phyloP scores from a whole-genome alignment of 2,888 invertebrate species.

The Ischnura elegans region DNA sequence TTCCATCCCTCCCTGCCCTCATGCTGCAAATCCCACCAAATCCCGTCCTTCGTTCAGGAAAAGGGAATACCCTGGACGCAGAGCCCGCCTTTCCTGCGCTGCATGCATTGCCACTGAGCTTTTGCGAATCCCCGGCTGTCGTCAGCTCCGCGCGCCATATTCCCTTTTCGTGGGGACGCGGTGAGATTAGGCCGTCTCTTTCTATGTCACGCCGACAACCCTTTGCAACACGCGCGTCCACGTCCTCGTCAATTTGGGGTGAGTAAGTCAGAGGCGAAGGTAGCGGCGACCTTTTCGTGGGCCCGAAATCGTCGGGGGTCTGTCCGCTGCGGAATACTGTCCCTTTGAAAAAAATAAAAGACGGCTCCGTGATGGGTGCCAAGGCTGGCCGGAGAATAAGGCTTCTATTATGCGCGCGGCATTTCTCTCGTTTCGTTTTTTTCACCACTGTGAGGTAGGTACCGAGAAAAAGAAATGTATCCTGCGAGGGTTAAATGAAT shows the following conservation, averaged over 20 bases:
- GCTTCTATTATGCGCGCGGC: too few relatives aligned
- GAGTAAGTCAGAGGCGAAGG: not conserved
- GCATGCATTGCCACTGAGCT: too few relatives aligned
- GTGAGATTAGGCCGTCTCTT: not conserved
- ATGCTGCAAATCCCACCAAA: not conserved
- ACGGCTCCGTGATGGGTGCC: not conserved
- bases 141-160: not conserved
- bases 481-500: too few relatives aligned
- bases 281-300: not conserved
- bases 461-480: too few relatives aligned
- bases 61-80: not conserved
- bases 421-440: too few relatives aligned
- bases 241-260: not conserved
- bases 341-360: not conserved
- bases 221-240: too few relatives aligned
- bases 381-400: too few relatives aligned
- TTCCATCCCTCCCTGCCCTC: not conserved
- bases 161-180: not conserved
- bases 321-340: not conserved
- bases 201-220: not conserved
- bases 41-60: not conserved
- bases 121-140: not conserved
- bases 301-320: not conserved
- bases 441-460: too few relatives aligned
- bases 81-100: too few relatives aligned